Evolutionary conservation across 1,140 invertebrate genomes (phyloP).

Genomic region (Eumeta japonica): DNA sequence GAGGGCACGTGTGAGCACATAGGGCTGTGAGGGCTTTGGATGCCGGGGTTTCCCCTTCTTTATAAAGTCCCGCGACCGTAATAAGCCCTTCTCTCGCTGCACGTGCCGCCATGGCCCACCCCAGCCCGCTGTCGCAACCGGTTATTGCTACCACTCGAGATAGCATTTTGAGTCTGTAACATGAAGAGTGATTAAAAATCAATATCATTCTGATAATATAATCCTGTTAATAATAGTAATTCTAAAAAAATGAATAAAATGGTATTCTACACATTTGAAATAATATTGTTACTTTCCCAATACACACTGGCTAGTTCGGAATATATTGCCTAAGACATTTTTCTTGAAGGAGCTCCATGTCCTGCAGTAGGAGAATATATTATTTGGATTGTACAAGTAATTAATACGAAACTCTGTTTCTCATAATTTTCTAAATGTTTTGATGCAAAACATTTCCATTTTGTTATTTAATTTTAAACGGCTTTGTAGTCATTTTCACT

Average conservation of each 20-base stretch:
- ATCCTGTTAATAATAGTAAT: not conserved
- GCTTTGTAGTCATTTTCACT: no score
- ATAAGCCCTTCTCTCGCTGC: constrained; percentile 60
- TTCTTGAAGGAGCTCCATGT: no score
- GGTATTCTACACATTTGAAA: not conserved
- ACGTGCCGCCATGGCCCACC: constrained; percentile 69
- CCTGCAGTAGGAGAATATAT: no score
- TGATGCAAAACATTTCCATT: no score
- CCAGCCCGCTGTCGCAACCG: constrained; percentile 83
- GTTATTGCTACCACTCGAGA: constrained; percentile 67
- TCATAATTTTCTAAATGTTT: no score
- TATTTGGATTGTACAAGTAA: no score
- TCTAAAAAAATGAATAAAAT: not conserved
- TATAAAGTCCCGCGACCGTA: constrained; percentile 72
- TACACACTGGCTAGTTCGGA: no score
- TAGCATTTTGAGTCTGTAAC: constrained; percentile 16
- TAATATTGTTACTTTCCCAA: no score
- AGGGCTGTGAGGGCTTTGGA: constrained; percentile 24
- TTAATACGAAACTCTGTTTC: no score
- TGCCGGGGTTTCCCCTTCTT: constrained; percentile 50
- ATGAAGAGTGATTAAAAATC: not conserved
- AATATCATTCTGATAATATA: not conserved
- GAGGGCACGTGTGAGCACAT: constrained; percentile 44
- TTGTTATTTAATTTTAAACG: no score
- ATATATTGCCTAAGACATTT: no score